phyloP scores from a whole-genome alignment of 1,140 invertebrate genomes.

The Littorina saxatilis region DNA sequence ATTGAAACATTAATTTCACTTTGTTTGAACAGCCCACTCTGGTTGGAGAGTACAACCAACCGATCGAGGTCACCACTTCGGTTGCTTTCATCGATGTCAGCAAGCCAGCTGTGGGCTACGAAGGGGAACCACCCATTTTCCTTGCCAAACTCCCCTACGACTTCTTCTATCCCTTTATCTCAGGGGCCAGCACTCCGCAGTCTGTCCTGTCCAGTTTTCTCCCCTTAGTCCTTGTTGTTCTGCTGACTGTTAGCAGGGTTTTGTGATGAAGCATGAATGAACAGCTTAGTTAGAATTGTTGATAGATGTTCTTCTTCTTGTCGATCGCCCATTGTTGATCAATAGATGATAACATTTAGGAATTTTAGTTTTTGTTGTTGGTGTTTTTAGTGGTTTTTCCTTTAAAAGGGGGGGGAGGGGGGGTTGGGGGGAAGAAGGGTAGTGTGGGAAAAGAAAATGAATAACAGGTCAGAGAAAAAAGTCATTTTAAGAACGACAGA shows the following conservation, averaged over 20 bases:
- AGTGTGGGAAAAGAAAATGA: no score
- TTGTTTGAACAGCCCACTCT: conserved; percentile 20
- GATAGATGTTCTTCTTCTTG: no score
- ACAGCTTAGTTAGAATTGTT: no score
- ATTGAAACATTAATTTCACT: no score
- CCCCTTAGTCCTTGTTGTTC: not conserved
- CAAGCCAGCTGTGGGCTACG: conserved; percentile 76
- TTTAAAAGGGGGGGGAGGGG: no score
- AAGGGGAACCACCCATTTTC: conserved; percentile 80
- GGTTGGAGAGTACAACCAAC: conserved; percentile 7
- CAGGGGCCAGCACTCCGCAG: not conserved
- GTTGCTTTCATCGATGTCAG: conserved; percentile 81
- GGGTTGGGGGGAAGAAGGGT: no score
- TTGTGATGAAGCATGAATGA: not conserved
- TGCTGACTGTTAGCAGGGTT: not conserved
- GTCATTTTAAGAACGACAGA: no score
- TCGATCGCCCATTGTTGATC: no score
- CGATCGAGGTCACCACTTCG: conserved; percentile 69
- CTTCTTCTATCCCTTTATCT: conserved; percentile 84
- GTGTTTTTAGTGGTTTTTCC: no score
- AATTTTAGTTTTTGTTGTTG: no score
- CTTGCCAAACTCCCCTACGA: conserved; percentile 82
- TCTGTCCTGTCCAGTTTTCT: not conserved
- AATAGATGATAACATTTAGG: no score
- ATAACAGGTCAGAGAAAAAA: no score